Conservation (phyloP, 2,797 vertebrate genomes). For the Rhodeus uyekii region DNA sequence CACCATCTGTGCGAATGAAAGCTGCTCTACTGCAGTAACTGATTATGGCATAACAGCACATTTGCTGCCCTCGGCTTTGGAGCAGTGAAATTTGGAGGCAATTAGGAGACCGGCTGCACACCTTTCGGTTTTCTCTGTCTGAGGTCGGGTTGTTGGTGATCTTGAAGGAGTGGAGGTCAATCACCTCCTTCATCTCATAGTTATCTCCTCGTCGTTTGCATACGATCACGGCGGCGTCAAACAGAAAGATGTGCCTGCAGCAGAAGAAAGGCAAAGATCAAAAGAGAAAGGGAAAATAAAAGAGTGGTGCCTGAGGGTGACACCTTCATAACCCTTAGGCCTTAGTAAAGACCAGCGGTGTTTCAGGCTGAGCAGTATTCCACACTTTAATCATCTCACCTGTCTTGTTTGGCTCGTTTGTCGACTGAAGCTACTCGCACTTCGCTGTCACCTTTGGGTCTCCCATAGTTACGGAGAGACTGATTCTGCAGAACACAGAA, state of each 20-base stretch:
- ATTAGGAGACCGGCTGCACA: slow-evolving; percentile 53
- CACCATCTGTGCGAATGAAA: slow-evolving; percentile 72
- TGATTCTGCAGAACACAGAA: slow-evolving; percentile 83
- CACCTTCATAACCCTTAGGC: neutral
- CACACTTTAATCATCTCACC: slow-evolving; percentile 76
- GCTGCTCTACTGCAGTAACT: slow-evolving; percentile 56
- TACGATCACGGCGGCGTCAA: slow-evolving; percentile 92
- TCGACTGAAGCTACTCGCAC: slow-evolving; percentile 90
- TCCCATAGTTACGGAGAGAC: slow-evolving; percentile 85
- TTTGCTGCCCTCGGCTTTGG: neutral
- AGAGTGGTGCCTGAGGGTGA: neutral
- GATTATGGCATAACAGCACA: slow-evolving; percentile 22
- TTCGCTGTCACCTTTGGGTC: slow-evolving; percentile 96
- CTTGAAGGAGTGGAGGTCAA: slow-evolving; percentile 94
- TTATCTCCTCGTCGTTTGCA: slow-evolving; percentile 95
- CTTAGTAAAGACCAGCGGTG: neutral
- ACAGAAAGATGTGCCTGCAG: slow-evolving; percentile 94
- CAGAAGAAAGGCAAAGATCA: slow-evolving; percentile 22
- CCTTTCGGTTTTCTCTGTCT: slow-evolving; percentile 96
- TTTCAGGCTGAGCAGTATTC: neutral
- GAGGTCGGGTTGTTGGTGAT: slow-evolving; percentile 94
- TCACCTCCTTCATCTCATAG: slow-evolving; percentile 98
- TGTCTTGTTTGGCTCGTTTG: slow-evolving; percentile 94
- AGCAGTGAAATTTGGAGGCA: neutral
- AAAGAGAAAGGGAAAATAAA: slow-evolving; percentile 23